These are phyloP conservation scores for Dasyornis broadbenti DNA, from an alignment of 2,113 vertebrate species.

Conservation along the genomic window DNA sequence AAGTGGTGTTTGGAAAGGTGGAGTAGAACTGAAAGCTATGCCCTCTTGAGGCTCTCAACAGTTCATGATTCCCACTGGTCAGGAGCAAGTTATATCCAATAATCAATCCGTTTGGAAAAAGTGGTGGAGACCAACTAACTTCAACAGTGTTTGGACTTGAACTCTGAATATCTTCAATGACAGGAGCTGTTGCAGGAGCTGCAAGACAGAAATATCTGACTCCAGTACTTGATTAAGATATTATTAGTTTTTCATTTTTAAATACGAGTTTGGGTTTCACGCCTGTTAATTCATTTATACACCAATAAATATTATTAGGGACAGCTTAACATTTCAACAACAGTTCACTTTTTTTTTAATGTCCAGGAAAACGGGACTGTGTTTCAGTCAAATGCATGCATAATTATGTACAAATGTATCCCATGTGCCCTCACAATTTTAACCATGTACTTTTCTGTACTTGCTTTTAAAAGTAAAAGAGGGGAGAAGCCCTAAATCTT, in stretches of 20 bases:
- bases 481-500: neutral
- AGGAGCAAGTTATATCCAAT: conserved; percentile 77
- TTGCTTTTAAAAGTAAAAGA: neutral
- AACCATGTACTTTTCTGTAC: neutral
- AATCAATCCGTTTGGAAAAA: conserved; percentile 71
- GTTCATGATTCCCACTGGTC: conserved; percentile 50
- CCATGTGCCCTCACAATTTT: neutral
- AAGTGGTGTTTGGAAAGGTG: conserved; percentile 71
- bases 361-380: neutral
- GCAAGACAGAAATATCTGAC: neutral
- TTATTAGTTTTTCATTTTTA: neutral
- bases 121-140: conserved; percentile 74
- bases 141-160: conserved; percentile 71
- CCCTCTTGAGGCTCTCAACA: conserved; percentile 59
- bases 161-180: conserved; percentile 67
- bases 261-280: neutral
- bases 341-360: neutral
- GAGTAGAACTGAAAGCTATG: conserved; percentile 76
- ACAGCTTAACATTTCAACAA: neutral
- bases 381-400: neutral
- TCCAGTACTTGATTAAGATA: neutral
- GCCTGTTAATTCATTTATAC: neutral
- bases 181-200: conserved; percentile 70
- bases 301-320: neutral
- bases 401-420: neutral